These are phyloP conservation scores for Hippocampus comes DNA, from an alignment of 2,113 vertebrate species.

Conservation along the genomic window DNA sequence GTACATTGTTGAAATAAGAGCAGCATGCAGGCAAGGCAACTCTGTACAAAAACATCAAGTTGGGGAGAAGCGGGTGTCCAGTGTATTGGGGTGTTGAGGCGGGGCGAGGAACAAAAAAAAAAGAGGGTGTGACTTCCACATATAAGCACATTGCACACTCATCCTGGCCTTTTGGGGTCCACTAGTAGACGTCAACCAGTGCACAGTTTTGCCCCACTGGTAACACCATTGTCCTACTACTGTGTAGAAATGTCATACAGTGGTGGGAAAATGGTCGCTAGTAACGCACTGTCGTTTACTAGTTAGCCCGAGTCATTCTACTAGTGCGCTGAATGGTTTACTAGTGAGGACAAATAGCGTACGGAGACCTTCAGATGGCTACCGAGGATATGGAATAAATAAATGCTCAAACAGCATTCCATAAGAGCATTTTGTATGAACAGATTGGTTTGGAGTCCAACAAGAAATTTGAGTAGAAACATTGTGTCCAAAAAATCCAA, in stretches of 20 bases:
- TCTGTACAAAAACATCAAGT: slow-evolving; percentile 57
- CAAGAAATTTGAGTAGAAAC: slow-evolving; percentile 63
- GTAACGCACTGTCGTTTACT: neutral
- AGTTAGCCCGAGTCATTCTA: neutral
- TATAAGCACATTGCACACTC: neutral
- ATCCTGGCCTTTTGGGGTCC: neutral
- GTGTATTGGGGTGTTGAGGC: slow-evolving; percentile 1
- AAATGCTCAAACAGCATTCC: too few species aligned
- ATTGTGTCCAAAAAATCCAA: slow-evolving; percentile 54
- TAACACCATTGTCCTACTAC: neutral
- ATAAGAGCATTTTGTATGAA: slow-evolving; percentile 6
- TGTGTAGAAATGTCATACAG: neutral
- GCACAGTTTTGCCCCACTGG: neutral
- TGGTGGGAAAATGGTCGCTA: neutral
- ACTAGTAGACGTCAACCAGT: neutral
- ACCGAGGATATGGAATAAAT: neutral
- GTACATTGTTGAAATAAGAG: slow-evolving; percentile 70
- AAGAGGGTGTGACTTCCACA: neutral
- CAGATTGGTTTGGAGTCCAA: slow-evolving; percentile 1
- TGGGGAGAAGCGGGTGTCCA: slow-evolving; percentile 19
- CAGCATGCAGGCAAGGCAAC: slow-evolving; percentile 75
- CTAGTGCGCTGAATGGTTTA: neutral
- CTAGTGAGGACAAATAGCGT: neutral
- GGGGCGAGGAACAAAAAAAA: slow-evolving; percentile 1
- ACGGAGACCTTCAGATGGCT: slow-evolving; percentile 32